Evolutionary conservation across 2,113 vertebrate genomes (phyloP), one percentile per base, ranked within the genome.

Genomic region (Clupea harengus): DNA sequence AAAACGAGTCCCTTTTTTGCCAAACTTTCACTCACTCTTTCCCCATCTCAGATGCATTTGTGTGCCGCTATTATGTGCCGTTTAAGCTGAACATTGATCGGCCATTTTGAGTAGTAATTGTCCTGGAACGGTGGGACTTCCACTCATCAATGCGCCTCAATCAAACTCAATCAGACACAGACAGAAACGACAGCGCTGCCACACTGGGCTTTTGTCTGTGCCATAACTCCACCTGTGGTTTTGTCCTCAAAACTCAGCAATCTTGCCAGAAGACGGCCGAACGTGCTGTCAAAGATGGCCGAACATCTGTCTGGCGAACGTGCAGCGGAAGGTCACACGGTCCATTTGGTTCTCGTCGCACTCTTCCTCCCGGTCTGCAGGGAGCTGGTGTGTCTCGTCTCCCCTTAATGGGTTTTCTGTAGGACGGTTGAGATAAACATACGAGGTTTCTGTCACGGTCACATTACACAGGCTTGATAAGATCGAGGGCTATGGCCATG

Each of bases 341-440:
- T 17, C 72, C 72, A 78, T 78, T 78, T 78, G 25, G 25, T 78
- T 45, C 57, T 87, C 49, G 72, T 81, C 80, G 82, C 80, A 25
- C 54, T 17, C 25, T 9, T 20, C 17, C 47, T 11, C 28, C 6
- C 32, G 10, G 50, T 84, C 67, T 39, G 20, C 11, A 8, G 84
- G 52, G 83, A 83, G 39, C 86, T 83, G 50, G 45, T 84, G 82
- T 49, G 60, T 84, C 84, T 88, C 81, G 72, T 89, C 84, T 82
- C 13, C 9, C 39, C 45, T 20, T 87, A 86, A 89, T 82, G 82
- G 84, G 82, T 44, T 87, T 82, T 86, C 72, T 78, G 72, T 72
- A n/a, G 45, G 54, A 80, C n/a, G 39, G 45, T 20, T 45, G 32
- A 50, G 18, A 57, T 78, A 82, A 84, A 75, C 60, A 85, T 87